phyloP scores from a whole-genome alignment of 2,888 invertebrate species.

The Nomada hirtipes region DNA sequence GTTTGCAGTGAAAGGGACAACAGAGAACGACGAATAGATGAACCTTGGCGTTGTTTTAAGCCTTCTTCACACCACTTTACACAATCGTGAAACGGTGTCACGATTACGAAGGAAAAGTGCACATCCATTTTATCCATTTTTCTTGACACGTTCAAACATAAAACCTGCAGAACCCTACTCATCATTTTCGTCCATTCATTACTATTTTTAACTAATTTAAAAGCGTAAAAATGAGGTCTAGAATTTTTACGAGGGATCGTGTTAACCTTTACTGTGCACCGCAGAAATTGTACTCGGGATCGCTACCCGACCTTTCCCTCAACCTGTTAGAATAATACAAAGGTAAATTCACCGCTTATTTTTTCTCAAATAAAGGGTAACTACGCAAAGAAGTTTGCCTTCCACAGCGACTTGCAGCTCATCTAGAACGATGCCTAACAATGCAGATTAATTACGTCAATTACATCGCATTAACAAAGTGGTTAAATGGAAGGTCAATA shows the following conservation, averaged over 20 bases:
- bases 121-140: too few relatives aligned
- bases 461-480: slow-evolving; percentile 9
- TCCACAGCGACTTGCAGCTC: background rate
- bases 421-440: background rate
- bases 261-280: slow-evolving; percentile 71
- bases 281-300: slow-evolving; percentile 46
- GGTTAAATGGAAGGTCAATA: slow-evolving; percentile 31
- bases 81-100: slow-evolving; percentile 47
- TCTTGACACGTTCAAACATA: background rate
- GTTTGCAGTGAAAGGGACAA: slow-evolving; percentile 80
- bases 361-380: background rate
- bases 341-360: slow-evolving; percentile 25
- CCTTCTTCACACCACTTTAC: slow-evolving; percentile 58
- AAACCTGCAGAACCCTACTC: too few relatives aligned
- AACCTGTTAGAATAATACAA: slow-evolving; percentile 35
- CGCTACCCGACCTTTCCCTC: slow-evolving; percentile 64
- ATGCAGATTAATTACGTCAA: slow-evolving; percentile 20
- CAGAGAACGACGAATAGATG: slow-evolving; percentile 71
- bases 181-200: background rate
- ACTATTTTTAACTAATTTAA: background rate
- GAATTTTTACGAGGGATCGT: slow-evolving; percentile 50
- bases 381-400: background rate
- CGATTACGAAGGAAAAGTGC: background rate
- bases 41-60: slow-evolving; percentile 68
- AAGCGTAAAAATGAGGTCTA: background rate